Evolutionary conservation across 2,888 invertebrate species (phyloP), one percentile per base, ranked within the genome.

Genomic region (Drosophila infuscata): DNA sequence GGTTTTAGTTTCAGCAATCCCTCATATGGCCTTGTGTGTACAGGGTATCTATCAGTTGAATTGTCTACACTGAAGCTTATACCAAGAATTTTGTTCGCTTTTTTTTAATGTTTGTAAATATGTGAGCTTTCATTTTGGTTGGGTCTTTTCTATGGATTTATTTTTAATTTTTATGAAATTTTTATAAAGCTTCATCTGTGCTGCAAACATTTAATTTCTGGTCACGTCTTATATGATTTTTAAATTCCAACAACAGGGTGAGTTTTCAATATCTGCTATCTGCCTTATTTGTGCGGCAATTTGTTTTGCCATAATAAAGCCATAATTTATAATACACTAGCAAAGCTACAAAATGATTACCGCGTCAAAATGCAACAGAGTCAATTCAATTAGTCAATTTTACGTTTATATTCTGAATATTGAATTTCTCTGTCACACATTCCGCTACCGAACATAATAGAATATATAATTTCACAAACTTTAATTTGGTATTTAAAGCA

Each of bases 151-250:
- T 43, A 57, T 61, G 87, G 79, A 81, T 87, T 82, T 89, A 74
- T 87, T 73, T 86, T 84, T 81, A 79, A 75, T 87, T 88, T 81
- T 81, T 79, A 76, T 81, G 67, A 71, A 79, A 84, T 77, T 84
- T 84, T 77, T 76, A 69, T 82, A 74, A 74, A 76, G 72, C 78
- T 81, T 68, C 61, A 74, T 74, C 75, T 79, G 66, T 74, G 65
- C 57, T 67, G 67, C 61, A 70, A 12, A 69, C 48, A 71, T 88
- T 88, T 88, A 83, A 88, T 88, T 89, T 88, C 88, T 89, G 73
- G 85, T 89, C 88, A 88, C 88, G 89, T 89, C 74, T 79, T 78
- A 77, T 82, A 76, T 79, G 81, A 83, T 85, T 88, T 81, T 65
- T 76, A 75, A 85, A 87, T 74, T 75, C 75, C 75, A 83, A 80